Conservation (phyloP, 2,113 vertebrate genomes). For the Condylura cristata region DNA sequence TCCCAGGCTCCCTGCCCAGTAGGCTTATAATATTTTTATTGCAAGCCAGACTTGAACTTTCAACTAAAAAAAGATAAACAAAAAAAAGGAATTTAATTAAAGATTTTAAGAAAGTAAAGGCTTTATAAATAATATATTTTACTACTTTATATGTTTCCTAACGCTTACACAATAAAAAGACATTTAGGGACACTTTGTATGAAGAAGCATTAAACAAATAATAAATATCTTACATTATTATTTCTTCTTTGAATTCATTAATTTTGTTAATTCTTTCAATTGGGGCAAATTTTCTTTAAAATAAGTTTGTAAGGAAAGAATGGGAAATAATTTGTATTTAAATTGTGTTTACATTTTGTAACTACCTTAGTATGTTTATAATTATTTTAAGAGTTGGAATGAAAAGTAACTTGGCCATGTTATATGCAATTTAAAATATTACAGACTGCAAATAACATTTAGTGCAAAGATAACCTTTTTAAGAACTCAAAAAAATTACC, state of each 20-base stretch:
- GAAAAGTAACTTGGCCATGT: not conserved
- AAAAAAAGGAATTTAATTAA: constrained; percentile 45
- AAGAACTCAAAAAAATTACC: not conserved
- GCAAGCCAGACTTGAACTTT: constrained; percentile 18
- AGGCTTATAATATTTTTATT: constrained; percentile 47
- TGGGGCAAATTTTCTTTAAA: not conserved
- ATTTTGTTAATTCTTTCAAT: not conserved
- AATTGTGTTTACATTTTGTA: not conserved
- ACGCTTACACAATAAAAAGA: not conserved
- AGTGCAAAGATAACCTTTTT: not conserved
- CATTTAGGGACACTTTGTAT: not conserved
- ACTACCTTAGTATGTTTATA: not conserved
- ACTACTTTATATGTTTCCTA: constrained; percentile 7
- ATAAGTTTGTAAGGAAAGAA: not conserved
- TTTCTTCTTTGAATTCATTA: not conserved
- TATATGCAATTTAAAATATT: not conserved
- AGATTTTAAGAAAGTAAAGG: constrained; percentile 36
- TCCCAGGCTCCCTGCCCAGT: not conserved
- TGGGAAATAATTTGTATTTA: not conserved
- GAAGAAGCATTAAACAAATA: not conserved
- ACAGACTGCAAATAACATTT: not conserved
- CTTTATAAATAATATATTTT: constrained; percentile 40
- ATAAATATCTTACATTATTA: not conserved
- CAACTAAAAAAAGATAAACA: constrained; percentile 43
- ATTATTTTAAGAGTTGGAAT: not conserved